Base-by-base conservation (phyloP, 2,888 invertebrate species). In the Tipula vernalis region DNA sequence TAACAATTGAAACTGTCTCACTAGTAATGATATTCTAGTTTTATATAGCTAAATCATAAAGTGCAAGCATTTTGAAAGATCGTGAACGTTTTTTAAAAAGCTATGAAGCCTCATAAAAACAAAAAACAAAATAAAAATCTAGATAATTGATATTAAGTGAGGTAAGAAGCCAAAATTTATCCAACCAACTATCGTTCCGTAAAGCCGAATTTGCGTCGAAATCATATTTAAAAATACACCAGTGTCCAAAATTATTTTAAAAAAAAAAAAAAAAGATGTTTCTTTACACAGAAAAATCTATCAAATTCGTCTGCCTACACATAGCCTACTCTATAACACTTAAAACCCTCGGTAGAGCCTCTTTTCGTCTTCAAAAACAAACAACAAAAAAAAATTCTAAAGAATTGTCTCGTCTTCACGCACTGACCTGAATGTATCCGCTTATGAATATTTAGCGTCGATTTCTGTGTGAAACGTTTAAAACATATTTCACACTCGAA, bases 401-500 rank as follows among this genome's bases (percentile, higher is more conserved):
- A 12, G 28, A 28, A 71, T 10, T 71, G 28, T 71, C 18, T 71
- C 71, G 10, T 71, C 71, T 71, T 71, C 71, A 10, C 71, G 28
- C 71, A 93, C 93, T 93, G 92, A 93, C 93, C 93, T 90, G 94
- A 94, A 91, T 95, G 95, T 89, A 94, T 94, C 91, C 94, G 94
- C 92, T 94, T 94, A 92, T 95, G 95, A 90, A 94, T 93, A 92
- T 95, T 95, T 90, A 95, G 93, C 91, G 95, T 94, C 92, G 94
- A 94, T 92, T 95, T 95, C 92, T 95, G 95, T 90, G 94, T 94
- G 92, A 95, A 95, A 91, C 94, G 93, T 92, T 95, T 95, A 91
- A 93, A 93, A 92, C 95, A 95, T 90, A 94, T 92, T 89, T 94
- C 94, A 91, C 95, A 95, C 92, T 94, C 93, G 92, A 94, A 94